These are phyloP conservation scores for Pteropus alecto DNA, from an alignment of 2,113 vertebrate genomes.

Conservation along the genomic window DNA sequence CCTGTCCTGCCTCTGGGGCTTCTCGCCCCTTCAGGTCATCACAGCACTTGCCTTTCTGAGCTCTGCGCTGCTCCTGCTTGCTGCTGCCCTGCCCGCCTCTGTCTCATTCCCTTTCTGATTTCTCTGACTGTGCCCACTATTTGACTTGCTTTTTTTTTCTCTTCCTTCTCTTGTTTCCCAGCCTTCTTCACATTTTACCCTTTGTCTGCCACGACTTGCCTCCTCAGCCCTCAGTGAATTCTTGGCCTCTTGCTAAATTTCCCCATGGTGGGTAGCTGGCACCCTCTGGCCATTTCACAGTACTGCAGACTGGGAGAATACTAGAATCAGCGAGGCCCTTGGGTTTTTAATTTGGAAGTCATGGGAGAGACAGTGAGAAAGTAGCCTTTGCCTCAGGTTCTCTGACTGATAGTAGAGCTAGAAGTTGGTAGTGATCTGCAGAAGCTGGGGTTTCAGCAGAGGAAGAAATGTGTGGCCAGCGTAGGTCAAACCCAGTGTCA, in stretches of 20 bases:
- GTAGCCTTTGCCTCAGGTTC: neutral
- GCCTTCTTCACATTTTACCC: neutral
- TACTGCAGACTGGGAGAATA: neutral
- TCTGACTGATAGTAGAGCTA: neutral
- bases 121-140: neutral
- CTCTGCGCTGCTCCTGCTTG: neutral
- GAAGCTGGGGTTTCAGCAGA: neutral
- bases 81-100: neutral
- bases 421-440: neutral
- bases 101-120: neutral
- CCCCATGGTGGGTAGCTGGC: neutral
- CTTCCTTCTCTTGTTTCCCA: neutral
- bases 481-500: neutral
- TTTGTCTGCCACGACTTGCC: neutral
- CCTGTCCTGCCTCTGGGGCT: neutral
- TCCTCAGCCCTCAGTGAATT: neutral
- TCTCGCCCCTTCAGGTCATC: neutral
- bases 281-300: neutral
- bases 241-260: slow-evolving; percentile 27
- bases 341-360: neutral
- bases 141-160: neutral
- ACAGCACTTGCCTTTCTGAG: neutral
- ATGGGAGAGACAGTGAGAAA: neutral
- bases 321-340: neutral
- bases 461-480: neutral